Evolutionary conservation across 2,797 vertebrate genomes (phyloP), one percentile per base, ranked within the genome.

Genomic region (Myotis daubentonii): DNA sequence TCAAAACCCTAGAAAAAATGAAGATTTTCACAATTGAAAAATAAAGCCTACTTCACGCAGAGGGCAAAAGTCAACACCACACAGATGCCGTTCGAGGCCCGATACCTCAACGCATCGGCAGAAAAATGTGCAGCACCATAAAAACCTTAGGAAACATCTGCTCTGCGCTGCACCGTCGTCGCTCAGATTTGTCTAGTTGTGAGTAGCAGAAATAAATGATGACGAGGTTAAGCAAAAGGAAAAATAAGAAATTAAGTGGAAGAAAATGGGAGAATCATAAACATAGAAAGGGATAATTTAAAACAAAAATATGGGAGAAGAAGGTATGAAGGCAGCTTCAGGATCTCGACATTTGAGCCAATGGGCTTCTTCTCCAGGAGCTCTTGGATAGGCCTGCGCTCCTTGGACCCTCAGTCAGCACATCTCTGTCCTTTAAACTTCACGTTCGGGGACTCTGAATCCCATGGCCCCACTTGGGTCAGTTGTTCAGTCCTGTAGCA

Each of bases 1-100:
- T 81, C 71, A 28, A 44, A 70, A 83, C 36, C 25, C 47, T 72
- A 47, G 57, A 55, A 89, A 53, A 92, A 89, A 74, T 60, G 44
- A 79, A 75, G 22, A 55, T 70, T n/a, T 91, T 82, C 41, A 75
- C 51, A 71, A 75, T 81, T 81, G 93, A 89, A 91, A 96, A 95
- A 87, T 91, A 95, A 93, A 91, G 10, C 1, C 53, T 57, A 17
- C 68, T 87, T 87, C 44, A 51, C 41, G 16, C 11, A 94, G 81
- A 95, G 65, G 41, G 51, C 84, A 95, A 94, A 93, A 96, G 30
- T 87, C 47, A 78, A 15, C 49, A 87, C 57, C 62, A 80, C 17
- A 80, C 92, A 86, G 81, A 68, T 90, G 78, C 30, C 70, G 51
- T 72, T 75, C 70, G 79, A 93, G 25, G 33, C n/a, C 44, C 62